Conservation (phyloP, 1,140 invertebrate genomes). For the Drosophila ficusphila region DNA sequence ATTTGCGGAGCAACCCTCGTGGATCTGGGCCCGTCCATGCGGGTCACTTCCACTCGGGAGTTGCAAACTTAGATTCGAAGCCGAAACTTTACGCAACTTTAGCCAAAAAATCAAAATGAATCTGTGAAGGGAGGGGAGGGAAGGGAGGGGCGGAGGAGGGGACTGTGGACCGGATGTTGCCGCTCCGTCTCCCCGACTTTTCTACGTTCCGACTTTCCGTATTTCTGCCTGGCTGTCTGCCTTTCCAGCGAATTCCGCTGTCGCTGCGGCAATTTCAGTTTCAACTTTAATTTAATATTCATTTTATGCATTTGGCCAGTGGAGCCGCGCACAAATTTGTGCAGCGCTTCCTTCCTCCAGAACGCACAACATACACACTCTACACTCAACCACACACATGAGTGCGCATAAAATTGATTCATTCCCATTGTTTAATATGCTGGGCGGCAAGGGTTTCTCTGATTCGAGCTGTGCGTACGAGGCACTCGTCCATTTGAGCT, state of each 20-base stretch:
- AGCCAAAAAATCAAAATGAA: conserved; percentile 40
- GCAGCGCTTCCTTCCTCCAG: conserved; percentile 70
- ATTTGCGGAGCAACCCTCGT: conserved; percentile 40
- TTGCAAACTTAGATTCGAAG: conserved; percentile 36
- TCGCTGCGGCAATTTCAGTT: conserved; percentile 71
- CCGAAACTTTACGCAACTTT: conserved; percentile 49
- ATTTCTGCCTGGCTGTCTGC: conserved; percentile 35
- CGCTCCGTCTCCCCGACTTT: conserved; percentile 13
- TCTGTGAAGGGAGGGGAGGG: background rate
- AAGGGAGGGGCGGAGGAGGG: background rate
- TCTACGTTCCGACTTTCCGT: conserved; percentile 7
- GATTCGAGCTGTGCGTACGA: conserved; percentile 18
- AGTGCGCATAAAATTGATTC: conserved; percentile 77
- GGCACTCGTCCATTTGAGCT: conserved; percentile 45
- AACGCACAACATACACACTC: too few relatives aligned
- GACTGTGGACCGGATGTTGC: conserved; percentile 61
- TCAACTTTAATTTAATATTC: conserved; percentile 83
- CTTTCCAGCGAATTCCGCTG: conserved; percentile 75
- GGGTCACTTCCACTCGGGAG: conserved; percentile 40
- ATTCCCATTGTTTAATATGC: conserved; percentile 82
- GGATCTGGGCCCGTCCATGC: conserved; percentile 32
- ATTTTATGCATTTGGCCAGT: conserved; percentile 80
- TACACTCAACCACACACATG: conserved; percentile 33
- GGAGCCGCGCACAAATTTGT: conserved; percentile 65
- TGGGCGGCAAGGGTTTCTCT: conserved; percentile 46